Base-by-base conservation (phyloP, 2,113 vertebrate species). In the Columba livia region DNA sequence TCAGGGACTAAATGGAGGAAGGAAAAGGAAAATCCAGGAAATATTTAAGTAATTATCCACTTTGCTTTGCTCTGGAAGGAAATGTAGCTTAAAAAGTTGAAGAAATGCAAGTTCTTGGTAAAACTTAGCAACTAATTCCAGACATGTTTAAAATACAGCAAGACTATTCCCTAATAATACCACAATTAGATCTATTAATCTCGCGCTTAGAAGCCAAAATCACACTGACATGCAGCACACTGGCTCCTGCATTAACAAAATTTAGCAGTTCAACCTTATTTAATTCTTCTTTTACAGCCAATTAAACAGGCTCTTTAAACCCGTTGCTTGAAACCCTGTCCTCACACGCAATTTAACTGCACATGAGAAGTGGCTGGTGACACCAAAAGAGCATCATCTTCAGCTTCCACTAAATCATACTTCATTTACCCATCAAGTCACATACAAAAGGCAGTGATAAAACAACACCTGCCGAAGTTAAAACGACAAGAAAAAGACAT, bases 291-390 rank as follows among this genome's bases (percentile, higher is more conserved):
- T 98, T 97, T 97, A 97, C 97, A 98, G 98, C 84, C 97, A 98
- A 98, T 98, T 98, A 98, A 97, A 96, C 98, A 97, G 85, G 91
- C 96, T 97, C 96, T 97, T 98, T 97, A 97, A 98, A 88, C 89
- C 53, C 74, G 47, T 20, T 75, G 90, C 96, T 96, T 91, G 90
- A 93, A 97, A 98, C 66, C 50, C 93, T 60, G 90, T 93, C 95
- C 91, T 96, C 85, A 86, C 32, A 66, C 95, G 85, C 97, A 96
- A 97, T 97, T 97, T 97, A n/a, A 97, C 77, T 19, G 90, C 96
- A 96, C 90, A 88, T 1, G 57, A 97, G 92, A 96, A 97, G 96
- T 77, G 91, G 89, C 88, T 88, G 94, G 81, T 85, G 95, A 92
- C 77, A 91, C 66, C 53, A 20, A 4, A 88, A 90, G 80, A 48